phyloP scores from a whole-genome alignment of 1,140 invertebrate species.

The Chironomus tepperi region DNA sequence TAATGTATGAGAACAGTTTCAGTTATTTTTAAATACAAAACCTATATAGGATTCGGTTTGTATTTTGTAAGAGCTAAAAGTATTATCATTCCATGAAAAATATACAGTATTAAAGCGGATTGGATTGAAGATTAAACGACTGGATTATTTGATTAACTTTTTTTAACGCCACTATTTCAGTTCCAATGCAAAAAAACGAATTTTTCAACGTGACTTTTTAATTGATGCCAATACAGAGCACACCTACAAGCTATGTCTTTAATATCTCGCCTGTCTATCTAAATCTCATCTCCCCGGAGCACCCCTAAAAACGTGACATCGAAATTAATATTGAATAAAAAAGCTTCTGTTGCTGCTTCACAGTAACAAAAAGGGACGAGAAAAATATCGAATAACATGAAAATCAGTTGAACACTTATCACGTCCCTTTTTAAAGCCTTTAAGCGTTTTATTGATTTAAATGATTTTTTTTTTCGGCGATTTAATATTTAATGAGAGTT shows the following conservation, averaged over 20 bases:
- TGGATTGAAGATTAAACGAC: not conserved
- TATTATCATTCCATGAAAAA: not conserved
- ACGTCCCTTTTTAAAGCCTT: not conserved
- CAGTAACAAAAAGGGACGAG: too few species aligned
- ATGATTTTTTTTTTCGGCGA: not conserved
- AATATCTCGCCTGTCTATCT: not conserved
- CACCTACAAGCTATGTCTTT: not conserved
- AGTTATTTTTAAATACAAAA: not conserved
- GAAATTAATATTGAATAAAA: not conserved
- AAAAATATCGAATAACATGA: not conserved
- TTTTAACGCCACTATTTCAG: not conserved
- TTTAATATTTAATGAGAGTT: not conserved
- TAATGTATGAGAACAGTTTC: not conserved
- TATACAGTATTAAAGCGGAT: too few species aligned
- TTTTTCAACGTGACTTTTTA: not conserved
- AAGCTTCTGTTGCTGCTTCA: not conserved
- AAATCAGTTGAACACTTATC: not conserved
- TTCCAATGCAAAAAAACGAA: not conserved
- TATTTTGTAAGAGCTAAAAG: not conserved
- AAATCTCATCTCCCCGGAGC: not conserved
- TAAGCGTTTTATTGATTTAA: constrained; percentile 2
- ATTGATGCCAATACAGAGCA: not conserved
- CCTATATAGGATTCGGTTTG: not conserved
- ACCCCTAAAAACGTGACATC: not conserved
- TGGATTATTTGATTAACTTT: not conserved